Conservation (phyloP, 2,888 invertebrate species). For the Caradrina kadenii region DNA sequence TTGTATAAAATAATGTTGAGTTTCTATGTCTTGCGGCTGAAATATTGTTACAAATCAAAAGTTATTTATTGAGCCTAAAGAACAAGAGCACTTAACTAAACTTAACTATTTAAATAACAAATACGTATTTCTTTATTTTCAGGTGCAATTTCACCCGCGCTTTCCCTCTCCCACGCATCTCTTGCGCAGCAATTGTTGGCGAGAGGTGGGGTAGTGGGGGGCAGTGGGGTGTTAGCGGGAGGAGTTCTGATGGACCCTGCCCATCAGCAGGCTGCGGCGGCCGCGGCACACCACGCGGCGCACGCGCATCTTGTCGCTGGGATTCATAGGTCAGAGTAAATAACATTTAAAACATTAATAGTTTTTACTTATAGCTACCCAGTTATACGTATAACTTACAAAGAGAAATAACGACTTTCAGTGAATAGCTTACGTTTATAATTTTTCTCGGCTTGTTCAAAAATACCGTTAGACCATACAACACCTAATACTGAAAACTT, state of each 20-base stretch:
- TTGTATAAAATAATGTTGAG: too few relatives aligned
- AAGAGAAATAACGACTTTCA: too few relatives aligned
- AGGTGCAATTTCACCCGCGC: slow-evolving; percentile 96
- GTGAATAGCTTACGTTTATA: neutral
- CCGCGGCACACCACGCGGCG: slow-evolving; percentile 87
- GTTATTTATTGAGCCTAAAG: neutral
- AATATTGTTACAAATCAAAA: neutral
- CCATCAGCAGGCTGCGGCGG: slow-evolving; percentile 88
- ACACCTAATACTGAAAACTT: neutral
- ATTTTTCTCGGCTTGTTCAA: neutral
- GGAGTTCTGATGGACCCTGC: slow-evolving; percentile 86
- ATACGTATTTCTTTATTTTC: slow-evolving; percentile 53
- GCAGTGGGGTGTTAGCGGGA: slow-evolving; percentile 83
- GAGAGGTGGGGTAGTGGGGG: slow-evolving; percentile 85
- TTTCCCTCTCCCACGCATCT: slow-evolving; percentile 91
- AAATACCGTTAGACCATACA: neutral
- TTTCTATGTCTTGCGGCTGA: neutral
- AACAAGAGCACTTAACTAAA: neutral
- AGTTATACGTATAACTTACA: too few relatives aligned
- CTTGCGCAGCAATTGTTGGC: slow-evolving; percentile 87
- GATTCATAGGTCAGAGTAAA: slow-evolving; percentile 89
- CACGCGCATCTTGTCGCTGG: slow-evolving; percentile 93
- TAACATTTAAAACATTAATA: neutral
- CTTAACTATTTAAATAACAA: neutral
- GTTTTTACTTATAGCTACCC: too few relatives aligned